Percentiles rank a stretch among this genome's conserved stretches.
Evolutionary conservation across 2,888 invertebrate species (phyloP).

Genomic region (Pristionchus japonicus): DNA sequence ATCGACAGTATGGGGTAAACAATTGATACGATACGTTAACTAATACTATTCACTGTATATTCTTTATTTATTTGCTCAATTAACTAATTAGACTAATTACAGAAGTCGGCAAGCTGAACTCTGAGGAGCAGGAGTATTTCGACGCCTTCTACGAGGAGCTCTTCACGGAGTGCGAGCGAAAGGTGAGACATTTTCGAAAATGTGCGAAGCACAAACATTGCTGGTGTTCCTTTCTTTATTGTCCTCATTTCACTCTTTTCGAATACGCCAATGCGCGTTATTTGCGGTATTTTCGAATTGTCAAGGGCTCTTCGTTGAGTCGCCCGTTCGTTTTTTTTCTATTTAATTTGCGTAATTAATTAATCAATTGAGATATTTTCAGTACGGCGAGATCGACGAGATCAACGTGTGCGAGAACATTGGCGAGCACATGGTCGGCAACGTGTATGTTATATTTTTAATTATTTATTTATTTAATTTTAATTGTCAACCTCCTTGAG

Average conservation of each 20-base stretch:
- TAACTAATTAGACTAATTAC: conserved; percentile 43
- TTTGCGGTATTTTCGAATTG: too few relatives aligned
- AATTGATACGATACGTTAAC: background rate
- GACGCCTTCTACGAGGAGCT: conserved; percentile 99
- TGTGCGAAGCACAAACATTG: too few relatives aligned
- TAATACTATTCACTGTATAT: too few relatives aligned
- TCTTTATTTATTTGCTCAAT: too few relatives aligned
- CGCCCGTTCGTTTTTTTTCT: too few relatives aligned
- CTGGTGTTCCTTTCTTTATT: too few relatives aligned
- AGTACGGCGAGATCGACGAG: conserved; percentile 98
- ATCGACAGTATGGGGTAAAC: background rate
- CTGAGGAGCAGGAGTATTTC: conserved; percentile 97
- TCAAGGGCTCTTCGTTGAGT: too few relatives aligned
- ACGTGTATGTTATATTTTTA: too few relatives aligned
- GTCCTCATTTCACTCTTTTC: too few relatives aligned
- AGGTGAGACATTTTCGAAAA: conserved; percentile 77
- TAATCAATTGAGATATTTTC: conserved; percentile 23
- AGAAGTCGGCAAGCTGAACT: conserved; percentile 70
- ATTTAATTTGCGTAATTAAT: background rate
- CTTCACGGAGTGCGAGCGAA: conserved; percentile 97
- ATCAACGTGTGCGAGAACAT: conserved; percentile 99
- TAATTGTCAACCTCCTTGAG: too few relatives aligned
- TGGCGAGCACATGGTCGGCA: conserved; percentile 85
- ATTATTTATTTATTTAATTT: too few relatives aligned
- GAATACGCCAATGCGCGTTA: too few relatives aligned